A percentile compares a stretch with the other conserved stretches of the same genome.
phyloP scores from a whole-genome alignment of 2,888 invertebrate genomes.

The Yponomeuta plumbellus region DNA sequence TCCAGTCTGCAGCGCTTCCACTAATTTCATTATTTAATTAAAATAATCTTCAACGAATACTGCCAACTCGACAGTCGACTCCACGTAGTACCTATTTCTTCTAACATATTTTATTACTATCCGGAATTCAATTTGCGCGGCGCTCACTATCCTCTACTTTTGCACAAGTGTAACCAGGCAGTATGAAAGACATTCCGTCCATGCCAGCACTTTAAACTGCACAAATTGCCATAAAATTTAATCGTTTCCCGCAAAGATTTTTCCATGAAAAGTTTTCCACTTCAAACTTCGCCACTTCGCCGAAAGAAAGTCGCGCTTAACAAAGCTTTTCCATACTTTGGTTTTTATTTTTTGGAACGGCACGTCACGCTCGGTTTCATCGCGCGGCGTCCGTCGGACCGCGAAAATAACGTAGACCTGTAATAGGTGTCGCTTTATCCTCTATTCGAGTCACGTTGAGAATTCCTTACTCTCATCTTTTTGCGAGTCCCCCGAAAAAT shows the following conservation, averaged over 20 bases:
- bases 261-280: constrained; percentile 74
- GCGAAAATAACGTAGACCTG: constrained; percentile 69
- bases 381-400: constrained; percentile 62
- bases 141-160: background rate
- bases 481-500: constrained; percentile 71
- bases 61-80: constrained; percentile 43
- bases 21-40: constrained; percentile 65
- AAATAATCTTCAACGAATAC: constrained; percentile 57
- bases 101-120: constrained; percentile 21
- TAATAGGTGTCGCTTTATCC: constrained; percentile 68
- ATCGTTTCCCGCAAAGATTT: constrained; percentile 71
- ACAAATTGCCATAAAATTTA: constrained; percentile 72
- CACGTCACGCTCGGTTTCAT: constrained; percentile 72
- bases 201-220: constrained; percentile 52
- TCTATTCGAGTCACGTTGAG: constrained; percentile 70
- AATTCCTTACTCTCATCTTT: constrained; percentile 77
- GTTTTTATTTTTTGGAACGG: constrained; percentile 73
- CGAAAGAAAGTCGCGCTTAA: constrained; percentile 71
- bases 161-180: constrained; percentile 4
- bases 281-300: constrained; percentile 74
- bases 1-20: constrained; percentile 39
- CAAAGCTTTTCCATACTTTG: constrained; percentile 75
- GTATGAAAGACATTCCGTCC: constrained; percentile 39
- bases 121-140: background rate
- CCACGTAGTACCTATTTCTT: constrained; percentile 20